Conservation (phyloP, 1,140 invertebrate species). For the Hylaeus volcanicus region DNA sequence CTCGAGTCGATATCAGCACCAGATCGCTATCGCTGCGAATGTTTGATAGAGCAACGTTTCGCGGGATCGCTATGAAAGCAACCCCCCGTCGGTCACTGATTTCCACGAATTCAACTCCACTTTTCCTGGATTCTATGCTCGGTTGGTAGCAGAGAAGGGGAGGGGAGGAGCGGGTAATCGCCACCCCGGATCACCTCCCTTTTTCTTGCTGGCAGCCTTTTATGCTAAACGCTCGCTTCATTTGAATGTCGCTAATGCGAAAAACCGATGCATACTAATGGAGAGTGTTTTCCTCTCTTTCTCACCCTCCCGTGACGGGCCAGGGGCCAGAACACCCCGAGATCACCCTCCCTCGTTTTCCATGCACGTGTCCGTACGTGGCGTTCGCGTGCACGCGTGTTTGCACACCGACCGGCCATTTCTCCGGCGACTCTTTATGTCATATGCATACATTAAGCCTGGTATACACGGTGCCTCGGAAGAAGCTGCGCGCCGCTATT, state of each 20-base stretch:
- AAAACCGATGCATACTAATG: constrained; percentile 80
- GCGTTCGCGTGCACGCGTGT: constrained; percentile 16
- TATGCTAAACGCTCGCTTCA: constrained; percentile 79
- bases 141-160: too few relatives aligned
- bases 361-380: constrained; percentile 36
- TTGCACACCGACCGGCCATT: constrained; percentile 50
- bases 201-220: constrained; percentile 69
- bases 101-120: neutral
- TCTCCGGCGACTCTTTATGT: constrained; percentile 63
- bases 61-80: too few relatives aligned
- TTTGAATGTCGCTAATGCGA: constrained; percentile 80
- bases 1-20: neutral
- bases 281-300: constrained; percentile 57
- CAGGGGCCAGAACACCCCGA: constrained; percentile 13
- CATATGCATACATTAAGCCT: constrained; percentile 68
- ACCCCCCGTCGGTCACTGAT: neutral
- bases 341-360: constrained; percentile 2
- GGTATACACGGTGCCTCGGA: neutral
- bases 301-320: neutral
- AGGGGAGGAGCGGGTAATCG: neutral
- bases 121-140: neutral
- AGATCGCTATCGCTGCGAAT: neutral
- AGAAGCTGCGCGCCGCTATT: neutral
- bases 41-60: neutral
- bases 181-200: constrained; percentile 10